Percentiles rank a stretch among this genome's conserved stretches.
Evolutionary conservation across 1,140 invertebrate genomes (phyloP).

Genomic region (Bombus picipes): DNA sequence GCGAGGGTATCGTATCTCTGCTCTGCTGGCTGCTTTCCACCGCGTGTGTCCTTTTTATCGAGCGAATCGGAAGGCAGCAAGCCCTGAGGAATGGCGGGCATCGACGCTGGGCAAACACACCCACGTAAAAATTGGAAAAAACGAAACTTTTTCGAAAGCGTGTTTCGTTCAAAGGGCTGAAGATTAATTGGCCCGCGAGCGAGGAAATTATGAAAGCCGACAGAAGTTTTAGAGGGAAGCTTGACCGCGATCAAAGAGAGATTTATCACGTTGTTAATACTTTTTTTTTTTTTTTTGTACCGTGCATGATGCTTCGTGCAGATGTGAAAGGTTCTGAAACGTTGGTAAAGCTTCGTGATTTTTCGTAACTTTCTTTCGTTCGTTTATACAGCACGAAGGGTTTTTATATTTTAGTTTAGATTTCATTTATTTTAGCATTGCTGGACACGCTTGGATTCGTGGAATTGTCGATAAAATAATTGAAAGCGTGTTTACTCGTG

Average conservation of each 20-base stretch:
- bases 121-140: not conserved
- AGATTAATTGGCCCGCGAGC: conserved; percentile 8
- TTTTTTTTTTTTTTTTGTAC: not conserved
- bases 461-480: too few relatives aligned
- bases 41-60: conserved; percentile 26
- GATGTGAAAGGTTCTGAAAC: not conserved
- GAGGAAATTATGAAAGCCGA: not conserved
- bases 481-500: too few relatives aligned
- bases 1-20: too few relatives aligned
- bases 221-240: not conserved
- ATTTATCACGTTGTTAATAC: not conserved
- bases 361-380: too few relatives aligned
- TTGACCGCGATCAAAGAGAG: not conserved
- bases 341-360: not conserved
- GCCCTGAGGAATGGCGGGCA: not conserved
- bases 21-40: not conserved
- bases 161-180: not conserved
- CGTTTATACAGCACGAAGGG: too few relatives aligned
- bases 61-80: conserved; percentile 49
- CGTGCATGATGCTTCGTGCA: not conserved
- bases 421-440: too few relatives aligned
- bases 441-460: too few relatives aligned
- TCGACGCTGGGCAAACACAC: not conserved
- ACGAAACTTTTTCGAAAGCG: not conserved
- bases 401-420: too few relatives aligned